Base-by-base conservation (phyloP, 53 echinoderm and acorn worm genomes). In the Arbacia lixula region DNA sequence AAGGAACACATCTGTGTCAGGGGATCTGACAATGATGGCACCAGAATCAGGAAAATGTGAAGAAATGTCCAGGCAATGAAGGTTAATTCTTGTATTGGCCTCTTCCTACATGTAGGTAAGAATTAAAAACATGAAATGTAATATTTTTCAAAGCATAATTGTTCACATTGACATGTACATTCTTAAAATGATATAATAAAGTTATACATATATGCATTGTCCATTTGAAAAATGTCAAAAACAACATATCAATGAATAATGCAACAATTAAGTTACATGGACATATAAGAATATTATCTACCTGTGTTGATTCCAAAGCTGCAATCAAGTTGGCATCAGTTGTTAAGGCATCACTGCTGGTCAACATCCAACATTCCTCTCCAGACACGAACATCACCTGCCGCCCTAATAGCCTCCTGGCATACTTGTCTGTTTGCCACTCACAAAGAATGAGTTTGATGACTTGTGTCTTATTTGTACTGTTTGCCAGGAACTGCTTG, bases 401-500 rank as follows among this genome's bases (percentile, higher is more conserved):
- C 57, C 83, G 27, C 66, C 73, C 73, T 39, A n/a, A 17, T 60
- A 85, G 33, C 30, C 36, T 85, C 31, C 33, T 53, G 28, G 86
- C 86, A 85, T 85, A 85, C 74, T 83, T 83, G 71, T 83, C 69
- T 37, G 86, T 65, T 56, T 68, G 65, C 88, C 88, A 87, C 68
- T 87, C 82, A 26, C n/a, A 34, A 36, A 83, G 60, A 36, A 87
- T 63, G 29, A 87, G 53, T n/a, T 56, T 26, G 46, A 67, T 68
- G 17, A 87, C 54, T 17, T 69, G 55, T 53, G 63, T 53, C 36
- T 87, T 87, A 60, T 87, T 87, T 25, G 52, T 36, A 82, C 68
- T 67, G 69, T 68, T 83, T 34, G 68, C 31, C 55, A 87, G 22
- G 83, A 83, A 87, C 41, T 68, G 52, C 58, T 82, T 83, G 52